These are phyloP conservation scores for Mohoua ochrocephala DNA, from an alignment of 2,113 vertebrate genomes.

Conservation along the genomic window DNA sequence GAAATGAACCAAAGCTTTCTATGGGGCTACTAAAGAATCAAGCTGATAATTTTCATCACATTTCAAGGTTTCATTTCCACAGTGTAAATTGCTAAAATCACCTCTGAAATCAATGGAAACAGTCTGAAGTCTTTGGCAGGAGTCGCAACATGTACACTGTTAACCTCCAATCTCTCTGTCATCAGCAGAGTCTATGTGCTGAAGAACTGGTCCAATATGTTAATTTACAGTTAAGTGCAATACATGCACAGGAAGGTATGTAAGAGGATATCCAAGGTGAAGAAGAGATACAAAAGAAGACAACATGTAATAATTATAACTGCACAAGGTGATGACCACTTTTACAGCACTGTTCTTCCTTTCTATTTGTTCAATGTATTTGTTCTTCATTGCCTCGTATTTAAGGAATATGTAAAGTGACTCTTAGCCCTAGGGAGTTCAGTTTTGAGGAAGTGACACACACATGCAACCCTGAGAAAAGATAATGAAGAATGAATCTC, in stretches of 20 bases:
- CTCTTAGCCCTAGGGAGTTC: not conserved
- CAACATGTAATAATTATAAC: not conserved
- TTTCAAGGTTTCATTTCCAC: not conserved
- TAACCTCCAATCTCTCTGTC: not conserved
- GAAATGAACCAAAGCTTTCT: not conserved
- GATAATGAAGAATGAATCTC: not conserved
- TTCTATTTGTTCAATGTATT: not conserved
- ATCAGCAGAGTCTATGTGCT: not conserved
- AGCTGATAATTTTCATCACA: not conserved
- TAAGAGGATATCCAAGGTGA: not conserved
- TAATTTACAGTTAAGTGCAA: not conserved
- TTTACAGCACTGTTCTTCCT: not conserved
- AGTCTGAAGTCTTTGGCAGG: not conserved
- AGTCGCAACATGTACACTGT: not conserved
- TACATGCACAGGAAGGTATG: not conserved
- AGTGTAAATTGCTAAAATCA: not conserved
- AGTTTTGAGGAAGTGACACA: not conserved
- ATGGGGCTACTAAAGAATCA: not conserved
- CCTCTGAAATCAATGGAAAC: not conserved
- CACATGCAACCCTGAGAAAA: not conserved
- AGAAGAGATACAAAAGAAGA: not conserved
- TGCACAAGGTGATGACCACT: not conserved
- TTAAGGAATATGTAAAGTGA: not conserved
- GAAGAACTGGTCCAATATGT: not conserved
- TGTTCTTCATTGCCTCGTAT: not conserved